phyloP scores from a whole-genome alignment of 1,140 invertebrate genomes.

The Drosophila nebulosa region DNA sequence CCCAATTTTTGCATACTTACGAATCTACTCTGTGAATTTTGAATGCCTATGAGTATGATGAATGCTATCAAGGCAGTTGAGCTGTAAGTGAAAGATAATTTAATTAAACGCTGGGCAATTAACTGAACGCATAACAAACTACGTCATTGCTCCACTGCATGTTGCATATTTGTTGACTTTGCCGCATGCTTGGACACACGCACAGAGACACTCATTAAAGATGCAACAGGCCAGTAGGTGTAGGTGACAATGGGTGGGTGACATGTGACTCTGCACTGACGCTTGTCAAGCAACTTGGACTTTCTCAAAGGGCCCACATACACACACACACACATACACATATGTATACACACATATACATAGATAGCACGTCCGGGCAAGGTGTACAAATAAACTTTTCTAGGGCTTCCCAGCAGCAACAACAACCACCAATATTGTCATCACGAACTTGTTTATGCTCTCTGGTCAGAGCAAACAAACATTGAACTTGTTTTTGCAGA shows the following conservation, averaged over 20 bases:
- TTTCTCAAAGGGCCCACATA: constrained; percentile 48
- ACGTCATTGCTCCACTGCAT: too few species aligned
- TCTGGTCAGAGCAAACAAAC: constrained; percentile 64
- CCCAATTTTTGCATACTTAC: constrained; percentile 57
- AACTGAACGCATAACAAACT: too few species aligned
- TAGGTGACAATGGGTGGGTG: neutral
- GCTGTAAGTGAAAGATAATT: constrained; percentile 55
- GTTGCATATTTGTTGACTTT: constrained; percentile 67
- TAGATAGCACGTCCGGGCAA: constrained; percentile 41
- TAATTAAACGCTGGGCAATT: constrained; percentile 43
- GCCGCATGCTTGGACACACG: constrained; percentile 52
- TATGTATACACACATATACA: neutral
- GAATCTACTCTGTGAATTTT: constrained; percentile 70
- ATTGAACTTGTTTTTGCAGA: constrained; percentile 70
- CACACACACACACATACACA: neutral
- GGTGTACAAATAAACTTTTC: constrained; percentile 67
- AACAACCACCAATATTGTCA: constrained; percentile 6
- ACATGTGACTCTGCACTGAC: neutral
- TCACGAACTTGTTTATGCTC: constrained; percentile 65
- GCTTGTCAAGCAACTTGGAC: constrained; percentile 32
- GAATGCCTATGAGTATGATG: constrained; percentile 62
- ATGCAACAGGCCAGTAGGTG: constrained; percentile 29
- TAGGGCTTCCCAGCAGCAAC: constrained; percentile 58
- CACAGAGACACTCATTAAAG: constrained; percentile 48
- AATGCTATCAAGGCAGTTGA: constrained; percentile 80